phyloP scores from a whole-genome alignment of 2,797 vertebrate species.

The Mus minutoides region DNA sequence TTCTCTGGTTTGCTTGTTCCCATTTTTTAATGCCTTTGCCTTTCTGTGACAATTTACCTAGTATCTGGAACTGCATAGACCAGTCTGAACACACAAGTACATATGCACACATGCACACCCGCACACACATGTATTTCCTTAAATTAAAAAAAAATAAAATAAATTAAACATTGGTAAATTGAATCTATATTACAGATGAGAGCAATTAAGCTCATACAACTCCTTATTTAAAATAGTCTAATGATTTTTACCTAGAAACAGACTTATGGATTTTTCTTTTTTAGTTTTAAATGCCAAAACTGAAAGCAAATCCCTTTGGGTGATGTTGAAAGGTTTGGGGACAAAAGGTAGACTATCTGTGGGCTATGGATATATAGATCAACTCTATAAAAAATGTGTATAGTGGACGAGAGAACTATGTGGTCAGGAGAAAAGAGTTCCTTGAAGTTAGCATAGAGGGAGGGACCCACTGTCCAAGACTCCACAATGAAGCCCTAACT shows the following conservation, averaged over 20 bases:
- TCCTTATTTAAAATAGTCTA: slow-evolving; percentile 30
- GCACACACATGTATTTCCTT: neutral
- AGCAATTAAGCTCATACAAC: neutral
- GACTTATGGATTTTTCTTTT: slow-evolving; percentile 14
- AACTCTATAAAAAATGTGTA: slow-evolving; percentile 11
- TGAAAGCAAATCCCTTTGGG: neutral
- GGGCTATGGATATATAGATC: neutral
- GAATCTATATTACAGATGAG: neutral
- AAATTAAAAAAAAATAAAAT: neutral
- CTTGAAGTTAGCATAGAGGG: neutral
- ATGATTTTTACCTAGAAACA: neutral
- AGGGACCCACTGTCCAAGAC: neutral
- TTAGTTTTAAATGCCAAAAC: slow-evolving; percentile 46
- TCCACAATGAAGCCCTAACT: neutral
- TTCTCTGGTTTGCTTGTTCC: neutral
- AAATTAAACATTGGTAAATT: neutral
- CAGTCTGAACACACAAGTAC: neutral
- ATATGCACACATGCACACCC: too few species aligned
- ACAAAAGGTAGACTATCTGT: neutral
- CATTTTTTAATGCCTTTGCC: slow-evolving; percentile 12
- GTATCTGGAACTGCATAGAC: neutral
- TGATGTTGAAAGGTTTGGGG: neutral
- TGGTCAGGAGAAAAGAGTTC: neutral
- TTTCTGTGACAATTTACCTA: slow-evolving; percentile 20
- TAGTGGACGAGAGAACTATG: neutral